These are phyloP conservation scores for Oncorhynchus gorbuscha DNA, from an alignment of 2,113 vertebrate genomes.

Conservation along the genomic window DNA sequence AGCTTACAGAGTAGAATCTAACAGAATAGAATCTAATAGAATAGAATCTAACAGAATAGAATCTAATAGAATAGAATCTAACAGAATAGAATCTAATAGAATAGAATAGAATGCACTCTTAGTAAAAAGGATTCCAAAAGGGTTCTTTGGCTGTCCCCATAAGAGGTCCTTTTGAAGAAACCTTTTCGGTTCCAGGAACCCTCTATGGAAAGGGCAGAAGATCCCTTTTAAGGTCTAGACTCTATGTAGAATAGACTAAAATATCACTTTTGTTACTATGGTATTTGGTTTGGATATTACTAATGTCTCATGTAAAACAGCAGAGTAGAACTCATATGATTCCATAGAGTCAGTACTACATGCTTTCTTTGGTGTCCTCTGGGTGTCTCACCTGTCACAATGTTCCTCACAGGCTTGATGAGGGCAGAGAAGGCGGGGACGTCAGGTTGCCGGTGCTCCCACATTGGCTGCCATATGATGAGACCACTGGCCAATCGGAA, in stretches of 20 bases:
- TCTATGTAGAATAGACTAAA: too few species aligned
- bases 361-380: not conserved
- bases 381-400: conserved; percentile 84
- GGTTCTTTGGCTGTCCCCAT: too few species aligned
- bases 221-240: too few species aligned
- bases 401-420: conserved; percentile 91
- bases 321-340: not conserved
- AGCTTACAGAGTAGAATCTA: conserved; percentile 6
- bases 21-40: too few species aligned
- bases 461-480: conserved; percentile 98
- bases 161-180: too few species aligned
- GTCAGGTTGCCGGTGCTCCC: conserved; percentile 95
- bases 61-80: too few species aligned
- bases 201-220: too few species aligned
- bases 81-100: too few species aligned
- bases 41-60: not conserved
- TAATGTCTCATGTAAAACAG: not conserved
- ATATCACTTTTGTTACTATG: too few species aligned
- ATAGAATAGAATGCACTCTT: too few species aligned
- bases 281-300: not conserved
- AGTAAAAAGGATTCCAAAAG: too few species aligned
- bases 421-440: conserved; percentile 90
- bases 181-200: too few species aligned
- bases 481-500: conserved; percentile 94
- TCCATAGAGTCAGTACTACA: not conserved